Evolutionary conservation across 2,797 vertebrate species (phyloP).

Genomic region (Lerista edwardsae): DNA sequence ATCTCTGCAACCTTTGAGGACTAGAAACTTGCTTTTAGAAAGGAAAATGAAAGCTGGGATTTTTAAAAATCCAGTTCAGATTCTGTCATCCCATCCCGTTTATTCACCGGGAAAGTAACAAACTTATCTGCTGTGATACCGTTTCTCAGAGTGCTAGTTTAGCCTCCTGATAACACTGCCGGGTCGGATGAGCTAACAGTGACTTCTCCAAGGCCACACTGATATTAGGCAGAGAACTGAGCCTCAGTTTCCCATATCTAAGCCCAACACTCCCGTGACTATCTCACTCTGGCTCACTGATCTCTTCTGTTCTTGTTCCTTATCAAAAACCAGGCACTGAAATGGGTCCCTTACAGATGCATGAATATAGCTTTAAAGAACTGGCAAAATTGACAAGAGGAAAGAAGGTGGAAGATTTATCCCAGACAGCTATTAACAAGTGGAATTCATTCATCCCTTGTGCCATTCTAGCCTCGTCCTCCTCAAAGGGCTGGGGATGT

Average conservation of each 20-base stretch:
- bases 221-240: neutral
- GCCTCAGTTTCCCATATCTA: neutral
- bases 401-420: constrained; percentile 15
- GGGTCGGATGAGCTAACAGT: neutral
- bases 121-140: neutral
- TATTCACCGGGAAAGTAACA: neutral
- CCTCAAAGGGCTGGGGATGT: constrained; percentile 2
- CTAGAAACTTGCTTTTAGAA: neutral
- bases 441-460: constrained; percentile 27
- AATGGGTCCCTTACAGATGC: neutral
- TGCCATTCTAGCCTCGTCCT: neutral
- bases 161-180: neutral
- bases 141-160: neutral
- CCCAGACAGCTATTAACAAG: constrained; percentile 15
- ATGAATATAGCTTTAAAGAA: neutral
- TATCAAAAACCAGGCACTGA: neutral
- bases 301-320: neutral
- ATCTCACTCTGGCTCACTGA: neutral
- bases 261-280: neutral
- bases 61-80: neutral
- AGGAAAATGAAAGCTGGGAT: neutral
- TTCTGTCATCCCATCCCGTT: neutral
- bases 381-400: neutral
- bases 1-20: neutral
- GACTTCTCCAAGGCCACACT: neutral